A percentile compares a stretch with the other conserved stretches of the same genome.
These are phyloP conservation scores for Erythrolamprus reginae DNA, from an alignment of 2,113 vertebrate species.

Conservation along the genomic window DNA sequence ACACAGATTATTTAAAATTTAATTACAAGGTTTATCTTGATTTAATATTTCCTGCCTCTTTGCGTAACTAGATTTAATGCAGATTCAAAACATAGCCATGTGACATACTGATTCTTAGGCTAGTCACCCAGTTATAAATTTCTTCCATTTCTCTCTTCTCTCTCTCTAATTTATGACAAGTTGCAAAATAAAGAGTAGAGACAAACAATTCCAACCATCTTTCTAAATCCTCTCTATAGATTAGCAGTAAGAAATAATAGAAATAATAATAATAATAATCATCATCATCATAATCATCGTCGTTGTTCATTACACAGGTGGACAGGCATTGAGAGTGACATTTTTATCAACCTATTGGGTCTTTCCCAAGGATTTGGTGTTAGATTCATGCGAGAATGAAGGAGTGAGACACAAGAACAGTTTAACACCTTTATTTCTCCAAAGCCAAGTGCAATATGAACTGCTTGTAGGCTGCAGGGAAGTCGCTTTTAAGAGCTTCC, in stretches of 20 bases:
- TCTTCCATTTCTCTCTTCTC: background rate
- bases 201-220: constrained; percentile 1
- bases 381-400: too few species aligned
- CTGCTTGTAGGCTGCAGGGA: too few species aligned
- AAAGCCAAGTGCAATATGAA: too few species aligned
- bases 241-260: background rate
- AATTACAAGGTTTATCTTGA: background rate
- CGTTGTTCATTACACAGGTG: background rate
- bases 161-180: rapidly evolving
- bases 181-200: background rate
- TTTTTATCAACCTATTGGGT: background rate
- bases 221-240: background rate
- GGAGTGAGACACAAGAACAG: too few species aligned
- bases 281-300: too few species aligned
- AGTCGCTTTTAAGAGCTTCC: too few species aligned
- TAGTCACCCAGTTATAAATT: background rate
- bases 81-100: background rate
- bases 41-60: background rate
- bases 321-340: background rate
- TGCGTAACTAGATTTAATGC: background rate
- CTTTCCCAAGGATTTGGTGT: background rate
- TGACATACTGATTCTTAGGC: background rate
- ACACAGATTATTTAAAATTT: background rate
- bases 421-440: too few species aligned
- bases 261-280: too few species aligned